A percentile compares a stretch with the other conserved stretches of the same genome.
phyloP scores from a whole-genome alignment of 2,113 vertebrate genomes.

The Atlantisia rogersi region DNA sequence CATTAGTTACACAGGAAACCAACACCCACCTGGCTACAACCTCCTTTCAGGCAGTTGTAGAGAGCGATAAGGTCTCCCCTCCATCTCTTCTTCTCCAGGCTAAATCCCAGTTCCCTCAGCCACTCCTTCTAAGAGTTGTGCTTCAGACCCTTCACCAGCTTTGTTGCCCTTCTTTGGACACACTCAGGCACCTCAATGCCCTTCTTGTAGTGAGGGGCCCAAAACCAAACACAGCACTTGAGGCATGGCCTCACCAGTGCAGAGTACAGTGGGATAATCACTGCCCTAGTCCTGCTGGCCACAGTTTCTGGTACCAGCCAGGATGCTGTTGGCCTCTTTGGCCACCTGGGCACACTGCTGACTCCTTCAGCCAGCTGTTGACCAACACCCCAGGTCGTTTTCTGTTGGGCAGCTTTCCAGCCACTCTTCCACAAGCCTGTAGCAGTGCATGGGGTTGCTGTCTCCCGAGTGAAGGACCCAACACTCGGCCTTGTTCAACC shows the following conservation, averaged over 20 bases:
- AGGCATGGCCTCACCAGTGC: not conserved
- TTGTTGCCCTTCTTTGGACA: fast-evolving
- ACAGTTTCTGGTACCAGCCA: fast-evolving
- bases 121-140: fast-evolving
- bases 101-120: not conserved
- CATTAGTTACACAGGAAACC: not conserved
- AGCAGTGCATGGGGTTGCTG: fast-evolving
- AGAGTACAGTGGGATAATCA: fast-evolving
- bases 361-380: fast-evolving
- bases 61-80: fast-evolving
- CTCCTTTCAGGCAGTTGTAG: not conserved
- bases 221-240: fast-evolving
- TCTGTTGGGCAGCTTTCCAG: fast-evolving
- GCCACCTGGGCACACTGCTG: not conserved
- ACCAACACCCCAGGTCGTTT: not conserved
- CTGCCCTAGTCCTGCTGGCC: fast-evolving
- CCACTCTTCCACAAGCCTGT: not conserved
- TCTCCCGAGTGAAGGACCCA: fast-evolving
- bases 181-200: fast-evolving
- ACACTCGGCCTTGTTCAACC: not conserved
- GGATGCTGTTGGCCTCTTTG: fast-evolving
- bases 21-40: fast-evolving
- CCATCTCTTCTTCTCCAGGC: not conserved
- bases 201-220: not conserved
- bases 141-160: not conserved